These are phyloP conservation scores for Phenganax subtilis DNA, from an alignment of 92 coral and sea anemone genomes.

Conservation along the genomic window DNA sequence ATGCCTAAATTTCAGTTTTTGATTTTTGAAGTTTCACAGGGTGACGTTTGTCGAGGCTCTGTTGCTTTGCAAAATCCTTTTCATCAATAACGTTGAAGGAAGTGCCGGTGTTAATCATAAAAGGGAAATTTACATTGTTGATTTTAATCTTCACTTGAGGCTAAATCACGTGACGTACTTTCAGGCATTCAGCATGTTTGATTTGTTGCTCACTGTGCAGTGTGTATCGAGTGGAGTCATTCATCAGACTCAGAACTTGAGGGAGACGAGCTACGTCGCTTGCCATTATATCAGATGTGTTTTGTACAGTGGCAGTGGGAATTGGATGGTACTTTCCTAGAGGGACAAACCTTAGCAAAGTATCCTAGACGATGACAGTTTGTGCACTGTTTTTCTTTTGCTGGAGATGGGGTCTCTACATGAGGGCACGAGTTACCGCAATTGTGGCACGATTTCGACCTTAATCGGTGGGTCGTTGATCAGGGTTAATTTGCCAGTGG, in stretches of 20 bases:
- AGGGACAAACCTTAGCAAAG: constrained; percentile 25
- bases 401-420: not conserved
- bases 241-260: constrained; percentile 34
- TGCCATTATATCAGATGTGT: not conserved
- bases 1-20: not conserved
- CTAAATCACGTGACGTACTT: not conserved
- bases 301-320: not conserved
- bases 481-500: too few species aligned
- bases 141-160: constrained; percentile 27
- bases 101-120: constrained; percentile 25
- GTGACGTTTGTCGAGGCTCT: not conserved
- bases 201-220: constrained; percentile 2
- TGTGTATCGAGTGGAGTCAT: constrained; percentile 17
- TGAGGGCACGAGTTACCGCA: not conserved
- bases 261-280: constrained; percentile 1
- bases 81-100: constrained; percentile 17
- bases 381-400: not conserved
- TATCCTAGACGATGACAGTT: too few species aligned
- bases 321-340: not conserved
- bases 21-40: not conserved
- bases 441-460: too few species aligned
- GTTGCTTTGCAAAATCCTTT: constrained; percentile 3
- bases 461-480: too few species aligned
- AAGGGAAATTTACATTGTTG: constrained; percentile 1
- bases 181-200: not conserved